Conservation (phyloP, 2,888 invertebrate species). For the Hipparchia semele region DNA sequence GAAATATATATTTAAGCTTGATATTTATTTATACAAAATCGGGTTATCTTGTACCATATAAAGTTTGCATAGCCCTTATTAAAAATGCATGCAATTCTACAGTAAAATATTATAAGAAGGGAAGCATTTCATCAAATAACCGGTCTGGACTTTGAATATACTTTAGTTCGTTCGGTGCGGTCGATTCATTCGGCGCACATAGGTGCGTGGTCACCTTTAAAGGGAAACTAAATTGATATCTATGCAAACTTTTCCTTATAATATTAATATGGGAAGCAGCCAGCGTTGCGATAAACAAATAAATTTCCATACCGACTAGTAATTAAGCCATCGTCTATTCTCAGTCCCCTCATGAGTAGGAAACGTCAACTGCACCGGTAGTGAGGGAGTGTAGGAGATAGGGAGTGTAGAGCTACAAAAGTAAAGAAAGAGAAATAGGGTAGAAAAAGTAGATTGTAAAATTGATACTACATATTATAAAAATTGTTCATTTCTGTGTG, state of each 20-base stretch:
- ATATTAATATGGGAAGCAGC: not conserved
- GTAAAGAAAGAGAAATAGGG: not conserved
- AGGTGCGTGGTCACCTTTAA: not conserved
- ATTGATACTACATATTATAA: not conserved
- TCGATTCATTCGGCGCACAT: no score
- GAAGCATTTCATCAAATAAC: no score
- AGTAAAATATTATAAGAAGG: not conserved
- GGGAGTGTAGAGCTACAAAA: not conserved
- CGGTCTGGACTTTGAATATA: no score
- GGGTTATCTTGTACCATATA: no score
- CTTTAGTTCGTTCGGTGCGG: no score
- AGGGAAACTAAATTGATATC: not conserved
- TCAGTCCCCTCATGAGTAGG: not conserved
- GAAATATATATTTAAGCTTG: no score
- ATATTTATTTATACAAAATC: no score
- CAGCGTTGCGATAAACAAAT: not conserved
- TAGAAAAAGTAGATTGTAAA: not conserved
- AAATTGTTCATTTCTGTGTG: not conserved
- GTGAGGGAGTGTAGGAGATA: not conserved
- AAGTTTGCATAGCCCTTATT: no score
- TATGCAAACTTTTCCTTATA: not conserved
- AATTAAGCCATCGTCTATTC: not conserved
- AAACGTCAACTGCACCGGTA: not conserved
- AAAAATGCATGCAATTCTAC: no score
- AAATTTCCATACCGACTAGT: not conserved